Evolutionary conservation across 2,888 invertebrate species (phyloP).

Genomic region (Caenorhabditis sp.): DNA sequence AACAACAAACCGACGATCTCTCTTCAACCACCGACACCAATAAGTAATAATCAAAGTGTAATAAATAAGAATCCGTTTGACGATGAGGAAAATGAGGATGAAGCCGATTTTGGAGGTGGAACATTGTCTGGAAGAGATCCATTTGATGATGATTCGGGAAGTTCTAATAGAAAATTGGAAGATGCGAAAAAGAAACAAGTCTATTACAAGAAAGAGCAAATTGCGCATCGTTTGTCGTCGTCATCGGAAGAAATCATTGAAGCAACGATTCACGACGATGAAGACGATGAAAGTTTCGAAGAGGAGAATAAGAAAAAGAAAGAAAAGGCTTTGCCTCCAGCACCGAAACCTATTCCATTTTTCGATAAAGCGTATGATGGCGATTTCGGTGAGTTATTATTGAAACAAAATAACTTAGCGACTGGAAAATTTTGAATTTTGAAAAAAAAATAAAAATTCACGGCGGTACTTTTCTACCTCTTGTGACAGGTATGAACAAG

Average conservation of each 20-base stretch:
- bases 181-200: conserved; percentile 10
- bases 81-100: conserved; percentile 36
- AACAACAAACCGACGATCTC: neutral
- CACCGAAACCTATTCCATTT: conserved; percentile 24
- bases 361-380: conserved; percentile 33
- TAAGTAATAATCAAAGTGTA: conserved; percentile 5
- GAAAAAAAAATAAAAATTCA: no score
- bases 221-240: conserved; percentile 42
- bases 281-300: conserved; percentile 17
- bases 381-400: conserved; percentile 11
- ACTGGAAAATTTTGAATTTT: no score
- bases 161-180: conserved; percentile 9
- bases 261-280: conserved; percentile 48
- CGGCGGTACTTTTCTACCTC: no score
- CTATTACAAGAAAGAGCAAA: conserved; percentile 30
- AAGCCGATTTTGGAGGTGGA: conserved; percentile 29
- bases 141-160: conserved; percentile 43
- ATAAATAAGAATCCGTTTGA: conserved; percentile 46
- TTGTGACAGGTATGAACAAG: no score
- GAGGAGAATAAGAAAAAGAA: conserved; percentile 16
- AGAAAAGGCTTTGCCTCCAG: conserved; percentile 1
- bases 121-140: conserved; percentile 56
- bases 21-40: conserved; percentile 4
- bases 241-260: conserved; percentile 55
- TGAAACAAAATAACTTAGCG: neutral